Evolutionary conservation across 1,140 invertebrate genomes (phyloP), one percentile per base, ranked within the genome.

Genomic region (Drosophila yakuba): DNA sequence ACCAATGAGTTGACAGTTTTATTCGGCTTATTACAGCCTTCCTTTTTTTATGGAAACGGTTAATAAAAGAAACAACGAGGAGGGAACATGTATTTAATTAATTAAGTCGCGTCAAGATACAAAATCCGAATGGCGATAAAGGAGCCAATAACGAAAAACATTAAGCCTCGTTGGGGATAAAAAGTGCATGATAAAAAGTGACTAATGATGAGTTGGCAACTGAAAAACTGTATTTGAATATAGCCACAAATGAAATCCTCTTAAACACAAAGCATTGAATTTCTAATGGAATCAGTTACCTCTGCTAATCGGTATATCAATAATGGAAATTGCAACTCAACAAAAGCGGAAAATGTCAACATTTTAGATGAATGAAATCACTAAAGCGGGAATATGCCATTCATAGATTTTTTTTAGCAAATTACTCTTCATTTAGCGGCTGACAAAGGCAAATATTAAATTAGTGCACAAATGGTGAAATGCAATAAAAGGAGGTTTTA

Each of bases 1-100:
- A 74, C 75, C 75, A 89, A 89, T 88, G 84, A 88, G 80, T 88
- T 88, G 84, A 88, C 84, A 88, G 57, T 80, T 78, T 84, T 62
- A 47, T 59, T 45, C 36, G 43, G 52, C 25, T 17, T 45, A 32
- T 44, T 47, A 17, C 17, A 17, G 17, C 17, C 20, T 44, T 25
- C 23, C 36, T 10, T 10, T 2, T 17, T 6, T 47, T 54, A 52
- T 25, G 23, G 58, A 25, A 28, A 25, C 43, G 68, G 79, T 83
- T 80, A 64, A 88, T 86, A 77, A 83, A 58, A 52, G 71, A 52
- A 74, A 56, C 44, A 74, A 56, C 48, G 20, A 57, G 55, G 35
- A 43, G 75, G 74, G 60, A 86, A 88, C 85, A 62, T 79, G 75
- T 71, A 73, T 83, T 86, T 80, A 86, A 86, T 86, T 86, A 86